These are phyloP conservation scores for Megaleporinus macrocephalus DNA, from an alignment of 2,113 vertebrate species.

Conservation along the genomic window DNA sequence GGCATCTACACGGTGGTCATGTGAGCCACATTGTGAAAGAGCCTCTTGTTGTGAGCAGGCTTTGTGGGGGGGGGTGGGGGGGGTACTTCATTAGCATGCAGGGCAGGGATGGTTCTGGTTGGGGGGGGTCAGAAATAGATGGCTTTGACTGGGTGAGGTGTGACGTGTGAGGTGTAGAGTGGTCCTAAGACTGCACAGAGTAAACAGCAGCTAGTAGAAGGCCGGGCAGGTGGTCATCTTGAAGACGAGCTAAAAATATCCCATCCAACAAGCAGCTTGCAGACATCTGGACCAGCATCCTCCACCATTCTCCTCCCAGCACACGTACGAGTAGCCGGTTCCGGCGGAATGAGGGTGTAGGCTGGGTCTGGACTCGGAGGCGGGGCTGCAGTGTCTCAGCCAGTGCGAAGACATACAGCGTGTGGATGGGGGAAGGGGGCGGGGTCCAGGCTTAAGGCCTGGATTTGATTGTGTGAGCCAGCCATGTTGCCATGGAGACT, in stretches of 20 bases:
- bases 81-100: conserved; percentile 33
- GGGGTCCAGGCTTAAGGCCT: conserved; percentile 51
- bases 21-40: conserved; percentile 42
- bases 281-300: no score
- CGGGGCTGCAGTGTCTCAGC: conserved; percentile 39
- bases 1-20: conserved; percentile 7
- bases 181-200: not conserved
- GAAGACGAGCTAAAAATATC: conserved; percentile 17
- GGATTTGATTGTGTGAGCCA: conserved; percentile 73
- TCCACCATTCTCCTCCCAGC: no score
- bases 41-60: conserved; percentile 33
- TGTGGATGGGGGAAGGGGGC: conserved; percentile 47
- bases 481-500: conserved; percentile 81
- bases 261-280: not conserved
- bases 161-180: not conserved
- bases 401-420: conserved; percentile 14
- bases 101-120: not conserved
- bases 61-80: not conserved
- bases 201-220: not conserved
- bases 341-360: not conserved
- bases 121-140: no score
- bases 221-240: not conserved
- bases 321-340: not conserved
- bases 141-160: not conserved
- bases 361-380: not conserved